Percentiles rank a stretch among this genome's conserved stretches.
These are phyloP conservation scores for Siphamia tubifer DNA, from an alignment of 2,113 vertebrate genomes.

Conservation along the genomic window DNA sequence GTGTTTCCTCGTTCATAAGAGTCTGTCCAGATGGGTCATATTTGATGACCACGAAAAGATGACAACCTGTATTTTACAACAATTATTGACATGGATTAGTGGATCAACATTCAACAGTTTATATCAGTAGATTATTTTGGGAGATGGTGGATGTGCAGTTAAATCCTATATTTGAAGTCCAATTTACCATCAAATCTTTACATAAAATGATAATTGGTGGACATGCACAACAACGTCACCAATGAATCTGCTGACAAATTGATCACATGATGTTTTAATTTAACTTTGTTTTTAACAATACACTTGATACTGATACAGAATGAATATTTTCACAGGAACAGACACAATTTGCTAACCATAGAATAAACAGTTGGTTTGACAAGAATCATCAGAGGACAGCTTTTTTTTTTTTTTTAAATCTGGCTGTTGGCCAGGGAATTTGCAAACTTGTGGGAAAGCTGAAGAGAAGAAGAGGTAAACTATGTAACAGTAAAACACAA, in stretches of 20 bases:
- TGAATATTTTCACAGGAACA: slow-evolving; percentile 63
- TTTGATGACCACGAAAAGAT: no score
- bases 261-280: slow-evolving; percentile 58
- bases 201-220: no score
- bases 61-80: no score
- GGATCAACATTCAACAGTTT: no score
- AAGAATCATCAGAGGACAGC: slow-evolving; percentile 26
- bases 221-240: not conserved
- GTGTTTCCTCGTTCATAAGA: no score
- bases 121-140: no score
- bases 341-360: slow-evolving; percentile 28
- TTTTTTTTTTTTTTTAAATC: not conserved
- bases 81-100: no score
- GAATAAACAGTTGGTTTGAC: slow-evolving; percentile 50
- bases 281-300: slow-evolving; percentile 43
- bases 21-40: no score
- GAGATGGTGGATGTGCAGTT: no score
- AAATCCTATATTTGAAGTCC: no score
- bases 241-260: slow-evolving; percentile 12
- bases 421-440: slow-evolving; percentile 23
- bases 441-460: slow-evolving; percentile 17
- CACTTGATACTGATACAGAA: slow-evolving; percentile 64
- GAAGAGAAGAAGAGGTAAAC: not conserved
- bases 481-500: slow-evolving; percentile 20
- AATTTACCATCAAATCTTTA: no score